phyloP scores from a whole-genome alignment of 2,797 vertebrate species.

The Intellagama lesueurii region DNA sequence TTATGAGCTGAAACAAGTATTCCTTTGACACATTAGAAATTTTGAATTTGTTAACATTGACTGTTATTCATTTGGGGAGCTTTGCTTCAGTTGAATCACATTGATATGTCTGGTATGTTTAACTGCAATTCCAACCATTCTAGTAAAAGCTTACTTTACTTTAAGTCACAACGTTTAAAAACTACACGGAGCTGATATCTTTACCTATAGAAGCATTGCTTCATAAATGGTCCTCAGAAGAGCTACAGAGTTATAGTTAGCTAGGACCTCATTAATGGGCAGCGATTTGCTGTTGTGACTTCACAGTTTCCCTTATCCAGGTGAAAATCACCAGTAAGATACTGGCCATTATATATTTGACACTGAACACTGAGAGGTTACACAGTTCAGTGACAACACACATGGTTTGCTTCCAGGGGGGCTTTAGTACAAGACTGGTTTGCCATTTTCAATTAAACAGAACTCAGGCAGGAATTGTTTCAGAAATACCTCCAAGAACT shows the following conservation, averaged over 20 bases:
- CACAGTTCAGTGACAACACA: background rate
- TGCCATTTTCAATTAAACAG: background rate
- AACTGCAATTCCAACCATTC: slow-evolving; percentile 30
- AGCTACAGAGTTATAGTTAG: slow-evolving; percentile 18
- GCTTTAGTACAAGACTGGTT: background rate
- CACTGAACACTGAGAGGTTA: background rate
- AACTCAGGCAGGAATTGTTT: background rate
- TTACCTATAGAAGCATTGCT: background rate
- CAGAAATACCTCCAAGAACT: background rate
- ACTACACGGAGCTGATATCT: background rate
- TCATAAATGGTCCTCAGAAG: background rate
- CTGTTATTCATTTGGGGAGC: background rate
- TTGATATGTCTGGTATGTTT: slow-evolving; percentile 36
- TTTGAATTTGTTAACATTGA: slow-evolving; percentile 30
- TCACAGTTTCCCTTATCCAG: no score
- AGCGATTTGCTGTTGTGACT: background rate
- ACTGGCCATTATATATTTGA: background rate
- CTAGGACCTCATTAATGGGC: slow-evolving; percentile 2
- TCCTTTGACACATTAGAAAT: slow-evolving; percentile 40
- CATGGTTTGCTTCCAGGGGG: slow-evolving; percentile 32
- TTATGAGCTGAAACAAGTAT: slow-evolving; percentile 39
- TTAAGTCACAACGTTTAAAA: background rate
- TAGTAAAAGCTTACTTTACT: background rate
- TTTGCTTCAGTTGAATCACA: slow-evolving; percentile 36
- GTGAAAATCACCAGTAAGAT: no score